Evolutionary conservation across 1,140 invertebrate species (phyloP), one percentile per base, ranked within the genome.

Genomic region (Sarcophaga bullata): DNA sequence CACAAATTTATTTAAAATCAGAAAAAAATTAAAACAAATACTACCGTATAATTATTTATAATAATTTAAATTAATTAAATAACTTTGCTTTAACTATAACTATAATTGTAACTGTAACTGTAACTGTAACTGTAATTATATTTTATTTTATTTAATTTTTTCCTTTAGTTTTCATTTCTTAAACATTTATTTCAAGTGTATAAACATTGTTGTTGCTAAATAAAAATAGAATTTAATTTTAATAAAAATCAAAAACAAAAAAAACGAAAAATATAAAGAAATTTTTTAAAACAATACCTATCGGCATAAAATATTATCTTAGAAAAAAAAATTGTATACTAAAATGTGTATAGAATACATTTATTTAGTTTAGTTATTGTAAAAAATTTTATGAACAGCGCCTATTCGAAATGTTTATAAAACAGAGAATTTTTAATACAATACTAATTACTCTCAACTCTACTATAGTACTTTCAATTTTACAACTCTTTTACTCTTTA

Each of bases 291-390:
- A 13, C 6, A 37, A 0, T 6, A 52, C 8, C 62, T 19, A 68
- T 19, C 62, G 62, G 62, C n/a, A 68, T 68, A 25, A 19, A 68
- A 58, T 11, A 58, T 10, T n/a, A n/a, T n/a, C n/a, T n/a, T n/a
- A n/a, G n/a, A n/a, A n/a, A 58, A 58, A 58, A 58, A 58, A 58
- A 58, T 1, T 52, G 50, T 52, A 52, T 52, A 9, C 13, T 10
- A 52, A 9, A 52, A 6, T 52, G 13, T 13, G 50, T 52, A 52
- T 52, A 52, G 6, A 68, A 9, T 68, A 68, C 25, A 68, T 19
- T 73, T 73, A 46, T 78, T 50, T 50, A 78, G 25, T 50, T 19
- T 50, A 78, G 75, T 78, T 48, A 76, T 48, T 76, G 47, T 78
- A 78, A 52, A 78, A 52, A 78, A 49, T 76, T 76, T 9, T 49